Evolutionary conservation across 2,888 invertebrate genomes (phyloP).

Genomic region (Rhagonycha lutea): DNA sequence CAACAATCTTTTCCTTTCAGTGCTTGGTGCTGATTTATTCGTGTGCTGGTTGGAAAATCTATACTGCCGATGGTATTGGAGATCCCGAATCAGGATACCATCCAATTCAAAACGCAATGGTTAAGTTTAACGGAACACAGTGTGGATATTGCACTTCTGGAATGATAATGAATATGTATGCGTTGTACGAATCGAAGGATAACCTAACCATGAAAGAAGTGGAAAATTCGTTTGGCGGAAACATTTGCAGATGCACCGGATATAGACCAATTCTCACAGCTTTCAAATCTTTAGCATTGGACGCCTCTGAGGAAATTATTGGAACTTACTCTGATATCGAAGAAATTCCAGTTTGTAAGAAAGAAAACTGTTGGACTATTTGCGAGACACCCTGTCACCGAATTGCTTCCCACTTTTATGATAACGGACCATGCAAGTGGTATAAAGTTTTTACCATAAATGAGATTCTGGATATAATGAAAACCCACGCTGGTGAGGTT

Average conservation of each 20-base stretch:
- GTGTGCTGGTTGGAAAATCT: constrained; percentile 67
- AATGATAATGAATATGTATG: constrained; percentile 78
- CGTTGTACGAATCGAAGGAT: constrained; percentile 51
- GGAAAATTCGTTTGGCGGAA: constrained; percentile 72
- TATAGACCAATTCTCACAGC: constrained; percentile 67
- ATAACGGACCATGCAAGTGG: constrained; percentile 54
- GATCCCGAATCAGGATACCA: constrained; percentile 65
- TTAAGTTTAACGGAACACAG: constrained; percentile 66
- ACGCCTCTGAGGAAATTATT: constrained; percentile 51
- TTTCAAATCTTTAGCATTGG: constrained; percentile 62
- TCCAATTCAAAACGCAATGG: constrained; percentile 63
- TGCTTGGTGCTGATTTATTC: constrained; percentile 60
- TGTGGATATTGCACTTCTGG: constrained; percentile 76
- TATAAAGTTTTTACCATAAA: constrained; percentile 61
- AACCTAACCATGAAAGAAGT: constrained; percentile 63
- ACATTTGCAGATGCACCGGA: constrained; percentile 75
- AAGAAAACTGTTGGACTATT: constrained; percentile 22
- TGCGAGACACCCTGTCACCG: constrained; percentile 52
- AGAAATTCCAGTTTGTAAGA: constrained; percentile 48
- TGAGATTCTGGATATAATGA: constrained; percentile 63
- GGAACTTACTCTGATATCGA: constrained; percentile 54
- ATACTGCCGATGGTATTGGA: constrained; percentile 73
- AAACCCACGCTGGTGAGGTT: constrained; percentile 48
- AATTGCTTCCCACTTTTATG: constrained; percentile 31
- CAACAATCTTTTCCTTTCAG: constrained; percentile 41